phyloP scores from a whole-genome alignment of 2,113 vertebrate species.

The Callospermophilus lateralis region DNA sequence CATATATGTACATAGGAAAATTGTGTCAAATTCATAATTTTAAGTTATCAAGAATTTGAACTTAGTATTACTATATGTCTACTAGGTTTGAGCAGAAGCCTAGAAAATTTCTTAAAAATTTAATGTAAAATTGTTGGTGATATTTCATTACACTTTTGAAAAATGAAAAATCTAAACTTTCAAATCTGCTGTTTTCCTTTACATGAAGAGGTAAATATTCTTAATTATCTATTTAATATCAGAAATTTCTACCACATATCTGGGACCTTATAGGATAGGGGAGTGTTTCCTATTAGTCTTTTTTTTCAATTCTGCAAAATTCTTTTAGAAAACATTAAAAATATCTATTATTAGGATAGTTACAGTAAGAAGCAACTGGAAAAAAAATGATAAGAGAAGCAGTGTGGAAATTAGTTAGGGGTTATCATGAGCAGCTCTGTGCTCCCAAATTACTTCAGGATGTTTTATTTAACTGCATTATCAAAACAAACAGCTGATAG shows the following conservation, averaged over 20 bases:
- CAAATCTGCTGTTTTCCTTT: not conserved
- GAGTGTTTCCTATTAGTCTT: not conserved
- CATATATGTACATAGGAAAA: too few relatives aligned
- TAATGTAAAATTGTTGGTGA: not conserved
- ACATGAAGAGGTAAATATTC: not conserved
- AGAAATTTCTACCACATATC: not conserved
- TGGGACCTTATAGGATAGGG: rapidly evolving
- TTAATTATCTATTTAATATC: not conserved
- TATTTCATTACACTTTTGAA: not conserved
- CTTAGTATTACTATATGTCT: not conserved
- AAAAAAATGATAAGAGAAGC: not conserved
- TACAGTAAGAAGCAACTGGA: not conserved
- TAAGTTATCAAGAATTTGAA: not conserved
- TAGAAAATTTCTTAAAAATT: not conserved
- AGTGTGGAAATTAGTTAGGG: not conserved
- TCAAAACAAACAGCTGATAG: not conserved
- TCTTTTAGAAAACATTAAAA: not conserved
- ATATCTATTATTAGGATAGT: not conserved
- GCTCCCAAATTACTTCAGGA: too few relatives aligned
- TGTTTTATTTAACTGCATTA: not conserved
- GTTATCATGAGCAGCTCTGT: not conserved
- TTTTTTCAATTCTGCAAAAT: not conserved
- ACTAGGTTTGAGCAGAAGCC: not conserved
- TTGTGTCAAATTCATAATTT: not conserved
- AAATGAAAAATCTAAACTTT: not conserved